phyloP scores from a whole-genome alignment of 2,888 invertebrate genomes.

The Thysanoteuthis rhombus region DNA sequence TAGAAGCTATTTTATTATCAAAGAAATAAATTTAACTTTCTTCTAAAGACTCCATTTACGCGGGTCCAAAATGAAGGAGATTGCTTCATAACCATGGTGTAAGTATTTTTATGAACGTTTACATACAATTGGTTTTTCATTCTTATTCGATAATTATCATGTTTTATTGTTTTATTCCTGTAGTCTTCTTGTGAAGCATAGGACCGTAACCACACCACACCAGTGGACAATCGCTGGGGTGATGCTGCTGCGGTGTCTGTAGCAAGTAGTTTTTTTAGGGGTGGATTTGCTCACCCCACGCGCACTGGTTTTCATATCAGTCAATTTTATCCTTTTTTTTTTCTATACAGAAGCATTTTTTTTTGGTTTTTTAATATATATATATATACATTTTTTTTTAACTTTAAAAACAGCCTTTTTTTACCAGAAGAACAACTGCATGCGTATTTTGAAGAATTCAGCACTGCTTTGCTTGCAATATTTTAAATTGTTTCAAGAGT shows the following conservation, averaged over 20 bases:
- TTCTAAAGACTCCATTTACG: not conserved
- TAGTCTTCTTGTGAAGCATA: no score
- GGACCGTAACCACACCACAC: no score
- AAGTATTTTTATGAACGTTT: not conserved
- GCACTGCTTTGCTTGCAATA: no score
- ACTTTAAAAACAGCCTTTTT: not conserved
- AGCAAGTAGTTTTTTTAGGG: no score
- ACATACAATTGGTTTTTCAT: not conserved
- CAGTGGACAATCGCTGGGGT: no score
- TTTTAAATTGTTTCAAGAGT: not conserved
- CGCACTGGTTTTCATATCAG: no score
- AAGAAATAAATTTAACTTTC: not conserved
- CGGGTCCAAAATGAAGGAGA: not conserved
- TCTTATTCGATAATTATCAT: not conserved
- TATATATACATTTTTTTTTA: no score
- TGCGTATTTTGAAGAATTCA: not conserved
- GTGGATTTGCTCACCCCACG: no score
- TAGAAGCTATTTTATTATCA: not conserved
- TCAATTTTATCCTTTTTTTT: not conserved
- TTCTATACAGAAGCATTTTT: no score
- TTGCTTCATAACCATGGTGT: not conserved
- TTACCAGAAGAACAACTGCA: not conserved
- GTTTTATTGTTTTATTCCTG: no score
- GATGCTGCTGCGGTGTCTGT: no score
- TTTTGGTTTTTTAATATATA: not conserved